phyloP scores from a whole-genome alignment of 2,113 vertebrate genomes.

The Albula goreensis region DNA sequence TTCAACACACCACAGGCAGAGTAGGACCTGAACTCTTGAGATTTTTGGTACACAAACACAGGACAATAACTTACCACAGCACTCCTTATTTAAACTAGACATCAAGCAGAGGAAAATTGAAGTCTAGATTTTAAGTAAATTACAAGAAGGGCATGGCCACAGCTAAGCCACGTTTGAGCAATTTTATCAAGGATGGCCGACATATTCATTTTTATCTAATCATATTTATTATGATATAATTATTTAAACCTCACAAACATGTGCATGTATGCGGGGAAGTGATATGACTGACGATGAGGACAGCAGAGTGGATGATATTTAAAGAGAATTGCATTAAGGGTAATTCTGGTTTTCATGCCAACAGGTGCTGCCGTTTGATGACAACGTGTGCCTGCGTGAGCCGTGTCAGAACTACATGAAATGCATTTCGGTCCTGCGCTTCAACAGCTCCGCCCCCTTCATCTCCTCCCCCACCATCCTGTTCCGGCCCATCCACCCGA shows the following conservation, averaged over 20 bases:
- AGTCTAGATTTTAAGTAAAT: no score
- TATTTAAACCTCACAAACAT: slow-evolving; percentile 4
- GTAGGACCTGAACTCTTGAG: no score
- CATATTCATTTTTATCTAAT: not conserved
- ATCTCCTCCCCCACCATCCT: slow-evolving; percentile 89
- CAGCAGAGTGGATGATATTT: not conserved
- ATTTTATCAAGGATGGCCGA: not conserved
- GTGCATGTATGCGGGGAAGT: not conserved
- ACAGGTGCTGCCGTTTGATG: slow-evolving; percentile 92
- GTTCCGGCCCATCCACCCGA: slow-evolving; percentile 96
- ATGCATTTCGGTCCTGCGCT: slow-evolving; percentile 94
- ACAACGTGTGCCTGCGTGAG: slow-evolving; percentile 96
- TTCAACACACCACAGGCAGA: no score
- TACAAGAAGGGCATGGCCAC: no score
- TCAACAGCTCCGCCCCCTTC: slow-evolving; percentile 95
- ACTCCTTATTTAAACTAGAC: no score
- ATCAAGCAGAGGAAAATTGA: no score
- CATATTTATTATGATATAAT: not conserved
- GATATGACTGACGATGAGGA: no score
- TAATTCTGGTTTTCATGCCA: not conserved
- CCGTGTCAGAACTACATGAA: slow-evolving; percentile 99
- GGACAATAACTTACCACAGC: no score
- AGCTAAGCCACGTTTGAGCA: not conserved
- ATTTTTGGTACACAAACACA: no score
- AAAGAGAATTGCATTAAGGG: not conserved